phyloP scores from a whole-genome alignment of 2,797 vertebrate genomes.

The Pantherophis vulpinus region DNA sequence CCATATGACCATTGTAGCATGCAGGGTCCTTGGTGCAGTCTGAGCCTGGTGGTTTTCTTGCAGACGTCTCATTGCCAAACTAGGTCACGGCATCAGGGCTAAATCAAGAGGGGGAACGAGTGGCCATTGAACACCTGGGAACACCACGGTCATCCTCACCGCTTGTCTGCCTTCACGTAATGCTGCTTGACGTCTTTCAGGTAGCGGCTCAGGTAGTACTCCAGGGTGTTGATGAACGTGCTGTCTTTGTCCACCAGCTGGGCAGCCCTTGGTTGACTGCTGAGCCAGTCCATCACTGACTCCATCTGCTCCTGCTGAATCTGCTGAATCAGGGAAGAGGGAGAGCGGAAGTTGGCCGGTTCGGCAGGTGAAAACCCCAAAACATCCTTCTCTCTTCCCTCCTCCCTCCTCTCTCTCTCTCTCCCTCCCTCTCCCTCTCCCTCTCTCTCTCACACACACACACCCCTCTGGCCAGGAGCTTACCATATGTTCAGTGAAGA shows the following conservation, averaged over 20 bases:
- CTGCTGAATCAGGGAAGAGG: slow-evolving; percentile 70
- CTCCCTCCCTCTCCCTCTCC: too few species aligned
- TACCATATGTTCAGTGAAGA: slow-evolving; percentile 99
- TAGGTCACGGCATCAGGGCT: background rate
- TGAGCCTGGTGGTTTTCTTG: background rate
- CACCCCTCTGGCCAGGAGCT: slow-evolving; percentile 18
- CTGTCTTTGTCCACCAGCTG: slow-evolving; percentile 96
- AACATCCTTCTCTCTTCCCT: background rate
- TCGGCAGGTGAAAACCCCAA: background rate
- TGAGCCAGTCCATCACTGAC: slow-evolving; percentile 94
- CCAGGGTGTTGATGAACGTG: slow-evolving; percentile 89
- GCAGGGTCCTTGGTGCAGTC: background rate
- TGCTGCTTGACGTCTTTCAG: slow-evolving; percentile 95
- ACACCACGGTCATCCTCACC: slow-evolving; percentile 68
- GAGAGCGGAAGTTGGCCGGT: background rate
- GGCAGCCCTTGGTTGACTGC: slow-evolving; percentile 90
- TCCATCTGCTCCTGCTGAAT: slow-evolving; percentile 93
- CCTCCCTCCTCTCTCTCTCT: fast-evolving
- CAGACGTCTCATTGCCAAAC: background rate
- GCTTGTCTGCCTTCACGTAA: slow-evolving; percentile 92
- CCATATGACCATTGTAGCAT: background rate
- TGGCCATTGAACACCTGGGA: too few species aligned
- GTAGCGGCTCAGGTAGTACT: slow-evolving; percentile 89
- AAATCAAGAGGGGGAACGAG: background rate
- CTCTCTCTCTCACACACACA: background rate